Conservation (phyloP, 2,113 vertebrate species). For the Todiramphus chloris region DNA sequence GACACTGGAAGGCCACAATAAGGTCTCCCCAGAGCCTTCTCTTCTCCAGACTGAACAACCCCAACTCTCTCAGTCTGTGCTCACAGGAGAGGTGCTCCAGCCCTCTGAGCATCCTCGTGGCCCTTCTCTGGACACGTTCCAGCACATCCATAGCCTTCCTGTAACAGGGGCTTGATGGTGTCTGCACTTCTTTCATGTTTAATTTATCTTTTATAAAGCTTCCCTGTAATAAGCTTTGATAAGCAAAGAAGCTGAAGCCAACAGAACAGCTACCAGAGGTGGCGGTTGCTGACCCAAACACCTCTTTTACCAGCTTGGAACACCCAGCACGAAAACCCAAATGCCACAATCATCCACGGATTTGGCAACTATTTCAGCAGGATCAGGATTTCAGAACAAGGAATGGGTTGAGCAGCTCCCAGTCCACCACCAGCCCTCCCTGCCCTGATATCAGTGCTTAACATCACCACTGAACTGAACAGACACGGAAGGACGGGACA, state of each 20-base stretch:
- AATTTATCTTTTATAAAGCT: not conserved
- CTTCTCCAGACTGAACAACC: no score
- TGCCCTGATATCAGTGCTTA: not conserved
- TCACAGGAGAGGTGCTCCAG: no score
- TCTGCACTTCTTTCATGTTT: not conserved
- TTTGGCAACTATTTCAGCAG: not conserved
- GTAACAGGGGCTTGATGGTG: not conserved
- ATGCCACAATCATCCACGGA: not conserved
- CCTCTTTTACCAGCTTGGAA: not conserved
- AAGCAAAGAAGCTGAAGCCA: conserved; percentile 32
- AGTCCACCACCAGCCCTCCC: not conserved
- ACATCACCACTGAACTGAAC: not conserved
- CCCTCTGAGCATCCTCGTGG: no score
- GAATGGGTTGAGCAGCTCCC: not conserved
- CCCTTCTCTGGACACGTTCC: no score
- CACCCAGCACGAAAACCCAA: not conserved
- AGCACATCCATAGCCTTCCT: no score
- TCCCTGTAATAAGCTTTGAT: not conserved
- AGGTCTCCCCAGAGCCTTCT: no score
- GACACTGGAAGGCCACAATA: no score
- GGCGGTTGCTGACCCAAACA: not conserved
- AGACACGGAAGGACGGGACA: not conserved
- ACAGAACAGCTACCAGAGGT: not conserved
- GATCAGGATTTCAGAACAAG: not conserved
- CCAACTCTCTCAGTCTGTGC: no score